Percentiles rank a stretch among this genome's conserved stretches.
Conservation (phyloP, 2,888 invertebrate species). For the Brachynemurus nebulosus region DNA sequence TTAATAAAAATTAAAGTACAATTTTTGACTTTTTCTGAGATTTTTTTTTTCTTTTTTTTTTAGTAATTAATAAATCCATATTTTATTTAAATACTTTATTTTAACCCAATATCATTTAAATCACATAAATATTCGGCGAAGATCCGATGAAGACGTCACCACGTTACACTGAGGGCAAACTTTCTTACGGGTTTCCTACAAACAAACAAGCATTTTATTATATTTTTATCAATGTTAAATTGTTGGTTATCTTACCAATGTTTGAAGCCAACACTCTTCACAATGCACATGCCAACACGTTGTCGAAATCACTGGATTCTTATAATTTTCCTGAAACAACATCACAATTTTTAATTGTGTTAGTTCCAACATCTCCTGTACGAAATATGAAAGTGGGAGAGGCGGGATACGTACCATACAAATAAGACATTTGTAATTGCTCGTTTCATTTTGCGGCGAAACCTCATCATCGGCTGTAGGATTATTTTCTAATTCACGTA, state of each 20-base stretch:
- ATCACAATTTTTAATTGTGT: constrained; percentile 4
- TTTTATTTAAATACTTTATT: no score
- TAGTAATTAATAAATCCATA: no score
- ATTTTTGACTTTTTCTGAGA: no score
- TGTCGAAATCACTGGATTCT: constrained; percentile 48
- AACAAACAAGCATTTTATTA: constrained; percentile 15
- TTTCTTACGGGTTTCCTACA: constrained; percentile 66
- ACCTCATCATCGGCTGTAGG: constrained; percentile 28
- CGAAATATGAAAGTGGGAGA: constrained; percentile 17
- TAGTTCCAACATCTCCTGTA: no score
- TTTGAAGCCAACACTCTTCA: constrained; percentile 57
- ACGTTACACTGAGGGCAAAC: constrained; percentile 90
- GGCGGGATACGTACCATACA: constrained; percentile 45
- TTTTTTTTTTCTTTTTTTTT: no score
- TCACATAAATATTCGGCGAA: constrained; percentile 82
- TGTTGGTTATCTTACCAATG: constrained; percentile 30
- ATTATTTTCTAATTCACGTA: constrained; percentile 36
- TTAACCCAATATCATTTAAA: no score
- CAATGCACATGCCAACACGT: constrained; percentile 60
- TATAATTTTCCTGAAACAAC: constrained; percentile 41
- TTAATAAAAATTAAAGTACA: no score
- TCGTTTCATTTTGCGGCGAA: constrained; percentile 29
- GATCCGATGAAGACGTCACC: constrained; percentile 76
- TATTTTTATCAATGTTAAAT: background rate
- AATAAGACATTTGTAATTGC: constrained; percentile 56